Evolutionary conservation across 2,113 vertebrate species (phyloP).

Genomic region (Lepus americanus): DNA sequence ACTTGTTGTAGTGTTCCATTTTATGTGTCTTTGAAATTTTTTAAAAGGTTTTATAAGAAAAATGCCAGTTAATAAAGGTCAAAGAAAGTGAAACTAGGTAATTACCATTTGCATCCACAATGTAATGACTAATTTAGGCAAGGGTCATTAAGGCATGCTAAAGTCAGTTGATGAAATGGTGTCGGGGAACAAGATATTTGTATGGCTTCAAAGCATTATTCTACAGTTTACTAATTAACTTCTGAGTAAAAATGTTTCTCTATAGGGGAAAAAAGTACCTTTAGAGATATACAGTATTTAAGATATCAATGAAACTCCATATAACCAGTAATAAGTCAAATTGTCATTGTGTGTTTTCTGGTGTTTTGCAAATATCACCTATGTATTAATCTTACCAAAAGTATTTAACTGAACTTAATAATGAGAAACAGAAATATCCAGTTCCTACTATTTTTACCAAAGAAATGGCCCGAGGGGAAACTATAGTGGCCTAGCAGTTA

Average conservation of each 20-base stretch:
- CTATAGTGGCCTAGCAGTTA: too few relatives aligned
- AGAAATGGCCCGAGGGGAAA: not conserved
- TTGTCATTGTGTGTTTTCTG: not conserved
- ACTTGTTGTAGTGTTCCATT: not conserved
- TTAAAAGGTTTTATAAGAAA: not conserved
- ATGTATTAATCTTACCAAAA: not conserved
- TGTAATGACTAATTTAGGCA: not conserved
- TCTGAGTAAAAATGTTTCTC: not conserved
- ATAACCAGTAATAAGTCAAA: not conserved
- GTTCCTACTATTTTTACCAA: not conserved
- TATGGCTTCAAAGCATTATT: not conserved
- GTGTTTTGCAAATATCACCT: not conserved
- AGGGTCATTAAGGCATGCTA: not conserved
- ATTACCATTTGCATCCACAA: not conserved
- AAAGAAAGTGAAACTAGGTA: not conserved
- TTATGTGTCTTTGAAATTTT: not conserved
- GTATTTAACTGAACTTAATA: not conserved
- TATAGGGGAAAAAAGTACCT: not conserved
- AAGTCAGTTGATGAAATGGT: not conserved
- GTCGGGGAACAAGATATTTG: not conserved
- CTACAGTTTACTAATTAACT: not conserved
- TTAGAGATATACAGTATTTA: not conserved
- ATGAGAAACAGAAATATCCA: not conserved
- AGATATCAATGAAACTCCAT: not conserved
- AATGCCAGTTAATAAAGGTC: not conserved